A percentile compares a stretch with the other conserved stretches of the same genome.
These are phyloP conservation scores for Synanthedon myopaeformis DNA, from an alignment of 2,888 invertebrate species.

Conservation along the genomic window DNA sequence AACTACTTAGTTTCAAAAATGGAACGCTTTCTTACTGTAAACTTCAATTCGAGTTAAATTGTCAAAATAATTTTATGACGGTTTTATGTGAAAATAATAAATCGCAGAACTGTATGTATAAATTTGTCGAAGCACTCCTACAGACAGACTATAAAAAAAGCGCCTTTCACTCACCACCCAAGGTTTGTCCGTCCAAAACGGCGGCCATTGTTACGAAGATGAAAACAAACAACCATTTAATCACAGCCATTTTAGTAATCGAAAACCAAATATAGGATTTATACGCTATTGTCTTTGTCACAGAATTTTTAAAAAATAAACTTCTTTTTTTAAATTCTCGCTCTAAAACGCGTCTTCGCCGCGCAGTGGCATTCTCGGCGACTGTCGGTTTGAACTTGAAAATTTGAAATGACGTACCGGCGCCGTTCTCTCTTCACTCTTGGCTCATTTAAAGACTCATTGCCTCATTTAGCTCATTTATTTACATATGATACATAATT, in stretches of 20 bases:
- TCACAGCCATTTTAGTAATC: slow-evolving; percentile 26
- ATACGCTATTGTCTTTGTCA: neutral
- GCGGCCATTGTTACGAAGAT: slow-evolving; percentile 27
- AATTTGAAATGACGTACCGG: slow-evolving; percentile 5
- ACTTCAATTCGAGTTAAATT: too few relatives aligned
- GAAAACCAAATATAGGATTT: slow-evolving; percentile 3
- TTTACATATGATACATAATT: too few relatives aligned
- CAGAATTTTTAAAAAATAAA: slow-evolving; percentile 8
- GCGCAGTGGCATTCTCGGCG: slow-evolving; percentile 23
- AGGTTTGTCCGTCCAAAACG: slow-evolving; percentile 47
- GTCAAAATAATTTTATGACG: too few relatives aligned
- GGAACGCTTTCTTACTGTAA: too few relatives aligned
- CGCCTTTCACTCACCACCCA: slow-evolving; percentile 62
- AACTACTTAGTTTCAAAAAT: too few relatives aligned
- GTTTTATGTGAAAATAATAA: neutral
- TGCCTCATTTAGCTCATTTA: too few relatives aligned
- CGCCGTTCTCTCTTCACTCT: neutral
- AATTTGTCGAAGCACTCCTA: neutral
- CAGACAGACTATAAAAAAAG: slow-evolving; percentile 17
- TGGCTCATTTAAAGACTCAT: too few relatives aligned
- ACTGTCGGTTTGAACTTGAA: slow-evolving; percentile 9
- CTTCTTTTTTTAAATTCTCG: slow-evolving; percentile 14
- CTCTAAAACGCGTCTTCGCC: slow-evolving; percentile 22
- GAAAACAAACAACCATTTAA: slow-evolving; percentile 27
- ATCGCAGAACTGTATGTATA: neutral